Evolutionary conservation across 2,888 invertebrate genomes (phyloP).

Genomic region (Acronicta psi): DNA sequence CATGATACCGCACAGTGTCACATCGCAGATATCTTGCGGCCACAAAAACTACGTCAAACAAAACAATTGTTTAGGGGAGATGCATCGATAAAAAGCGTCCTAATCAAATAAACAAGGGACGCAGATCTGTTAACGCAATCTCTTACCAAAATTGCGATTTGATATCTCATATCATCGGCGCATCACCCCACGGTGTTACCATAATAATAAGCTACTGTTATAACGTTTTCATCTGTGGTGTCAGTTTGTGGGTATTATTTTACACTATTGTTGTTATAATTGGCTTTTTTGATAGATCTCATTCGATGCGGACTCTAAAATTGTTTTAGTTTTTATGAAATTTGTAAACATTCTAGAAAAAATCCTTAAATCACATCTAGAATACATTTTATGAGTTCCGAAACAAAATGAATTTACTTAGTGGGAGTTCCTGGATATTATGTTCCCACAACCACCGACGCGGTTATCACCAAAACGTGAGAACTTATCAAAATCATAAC

Average conservation of each 20-base stretch:
- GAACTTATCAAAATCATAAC: conserved; percentile 55
- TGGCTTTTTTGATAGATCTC: conserved; percentile 21
- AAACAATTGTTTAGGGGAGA: conserved; percentile 72
- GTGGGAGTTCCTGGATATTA: too few relatives aligned
- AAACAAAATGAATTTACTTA: too few relatives aligned
- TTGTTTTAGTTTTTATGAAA: too few relatives aligned
- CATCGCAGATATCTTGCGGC: conserved; percentile 45
- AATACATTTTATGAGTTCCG: too few relatives aligned
- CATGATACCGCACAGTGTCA: conserved; percentile 18
- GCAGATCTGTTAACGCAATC: conserved; percentile 78
- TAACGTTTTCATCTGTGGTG: conserved; percentile 62
- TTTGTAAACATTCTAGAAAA: too few relatives aligned
- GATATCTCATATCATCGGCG: conserved; percentile 74
- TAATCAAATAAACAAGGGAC: conserved; percentile 82
- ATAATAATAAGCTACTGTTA: conserved; percentile 67
- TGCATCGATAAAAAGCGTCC: conserved; percentile 68
- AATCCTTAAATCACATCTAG: too few relatives aligned
- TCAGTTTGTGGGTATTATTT: conserved; percentile 53
- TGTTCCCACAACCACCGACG: conserved; percentile 15
- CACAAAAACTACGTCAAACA: conserved; percentile 59
- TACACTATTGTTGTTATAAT: conserved; percentile 46
- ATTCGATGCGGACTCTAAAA: too few relatives aligned
- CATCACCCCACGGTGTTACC: conserved; percentile 59
- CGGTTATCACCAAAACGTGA: conserved; percentile 47
- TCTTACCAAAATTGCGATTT: conserved; percentile 81